Evolutionary conservation across 2,888 invertebrate genomes (phyloP).

Genomic region (Melanophora roralis): DNA sequence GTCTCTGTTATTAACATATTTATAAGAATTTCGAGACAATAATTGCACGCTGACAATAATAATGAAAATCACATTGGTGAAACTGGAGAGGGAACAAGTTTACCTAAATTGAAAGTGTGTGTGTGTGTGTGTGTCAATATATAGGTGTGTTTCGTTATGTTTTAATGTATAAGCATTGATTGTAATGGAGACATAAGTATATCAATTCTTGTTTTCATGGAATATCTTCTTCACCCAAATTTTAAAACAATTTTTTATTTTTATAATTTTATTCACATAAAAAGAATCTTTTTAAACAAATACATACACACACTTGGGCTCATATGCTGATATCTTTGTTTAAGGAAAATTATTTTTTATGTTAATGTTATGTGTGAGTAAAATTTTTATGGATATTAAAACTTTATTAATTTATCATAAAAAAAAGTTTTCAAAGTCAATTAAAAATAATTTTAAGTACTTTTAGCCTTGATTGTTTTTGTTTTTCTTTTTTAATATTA

Average conservation of each 20-base stretch:
- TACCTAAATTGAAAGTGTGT: no score
- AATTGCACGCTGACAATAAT: neutral
- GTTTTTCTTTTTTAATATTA: neutral
- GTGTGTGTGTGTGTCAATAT: neutral
- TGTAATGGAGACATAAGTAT: neutral
- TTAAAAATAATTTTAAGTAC: neutral
- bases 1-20: neutral
- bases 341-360: neutral
- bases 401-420: constrained; percentile 7
- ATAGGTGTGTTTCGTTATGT: neutral
- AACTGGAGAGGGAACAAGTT: neutral
- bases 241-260: neutral
- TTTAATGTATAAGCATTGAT: neutral
- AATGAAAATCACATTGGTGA: neutral
- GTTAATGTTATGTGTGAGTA: neutral
- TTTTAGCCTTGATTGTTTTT: neutral
- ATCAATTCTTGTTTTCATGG: neutral
- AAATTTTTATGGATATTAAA: neutral
- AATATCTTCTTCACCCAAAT: neutral
- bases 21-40: neutral
- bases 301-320: neutral
- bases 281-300: neutral
- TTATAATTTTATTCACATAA: neutral
- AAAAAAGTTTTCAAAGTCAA: neutral
- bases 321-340: neutral